A percentile compares a stretch with the other conserved stretches of the same genome.
These are phyloP conservation scores for Lasiurus cinereus DNA, from an alignment of 2,113 vertebrate genomes.

Conservation along the genomic window DNA sequence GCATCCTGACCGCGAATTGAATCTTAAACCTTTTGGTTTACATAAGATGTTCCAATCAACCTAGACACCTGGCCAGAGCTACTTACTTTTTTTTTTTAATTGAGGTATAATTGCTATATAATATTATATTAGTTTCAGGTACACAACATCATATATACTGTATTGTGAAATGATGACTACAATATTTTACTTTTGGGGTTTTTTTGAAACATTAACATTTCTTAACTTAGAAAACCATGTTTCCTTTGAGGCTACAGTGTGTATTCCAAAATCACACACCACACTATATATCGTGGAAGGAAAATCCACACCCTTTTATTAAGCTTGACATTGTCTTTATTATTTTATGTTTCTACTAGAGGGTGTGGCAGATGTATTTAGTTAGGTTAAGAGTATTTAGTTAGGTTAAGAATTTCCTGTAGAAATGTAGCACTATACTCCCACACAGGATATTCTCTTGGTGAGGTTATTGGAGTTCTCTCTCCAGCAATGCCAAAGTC, in stretches of 20 bases:
- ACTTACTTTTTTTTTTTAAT: neutral
- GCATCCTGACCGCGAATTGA: neutral
- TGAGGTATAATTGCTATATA: neutral
- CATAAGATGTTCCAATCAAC: neutral
- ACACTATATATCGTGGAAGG: conserved; percentile 85
- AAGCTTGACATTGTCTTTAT: conserved; percentile 82
- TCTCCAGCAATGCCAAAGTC: conserved; percentile 72
- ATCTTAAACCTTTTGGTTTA: neutral
- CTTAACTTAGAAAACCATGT: conserved; percentile 80
- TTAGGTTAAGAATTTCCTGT: conserved; percentile 84
- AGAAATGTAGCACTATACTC: conserved; percentile 76
- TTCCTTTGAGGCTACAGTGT: conserved; percentile 83
- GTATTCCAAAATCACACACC: conserved; percentile 75
- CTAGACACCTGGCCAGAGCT: neutral
- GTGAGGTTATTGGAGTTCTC: conserved; percentile 73
- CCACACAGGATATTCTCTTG: conserved; percentile 32
- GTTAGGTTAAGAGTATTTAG: conserved; percentile 81
- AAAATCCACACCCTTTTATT: conserved; percentile 87
- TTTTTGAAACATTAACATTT: conserved; percentile 77
- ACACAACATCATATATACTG: neutral
- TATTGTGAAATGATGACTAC: neutral
- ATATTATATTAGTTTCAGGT: neutral
- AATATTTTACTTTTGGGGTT: conserved; percentile 24
- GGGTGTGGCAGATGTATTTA: conserved; percentile 82
- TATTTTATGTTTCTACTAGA: conserved; percentile 81